Base-by-base conservation (phyloP, 1,140 invertebrate genomes). In the Chrysomallon squamiferum region DNA sequence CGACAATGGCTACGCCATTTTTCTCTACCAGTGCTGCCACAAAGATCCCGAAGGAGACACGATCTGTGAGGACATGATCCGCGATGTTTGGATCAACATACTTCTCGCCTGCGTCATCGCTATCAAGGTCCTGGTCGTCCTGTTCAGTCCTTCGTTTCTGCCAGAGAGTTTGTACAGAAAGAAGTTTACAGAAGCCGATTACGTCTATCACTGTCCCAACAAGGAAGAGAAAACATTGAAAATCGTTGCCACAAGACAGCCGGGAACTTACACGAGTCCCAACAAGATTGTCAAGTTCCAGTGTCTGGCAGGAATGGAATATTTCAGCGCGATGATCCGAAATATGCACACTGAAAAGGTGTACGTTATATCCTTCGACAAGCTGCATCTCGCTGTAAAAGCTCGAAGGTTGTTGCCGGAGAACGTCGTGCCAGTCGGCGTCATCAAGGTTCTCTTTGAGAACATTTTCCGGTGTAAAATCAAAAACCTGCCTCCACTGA, bases 1-100 rank as follows among this genome's bases (percentile, higher is more conserved):
- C 38, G 49, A 66, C 2, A 61, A 62, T 9, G 71, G 62, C 0
- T 29, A 63, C 4, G 78, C 76, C 7, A 30, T 57, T 11, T 76
- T 80, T 63, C 38, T 59, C 9, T 73, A 80, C 52, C 29, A 50
- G 11, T 80, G 78, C 63, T 80, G 76, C 47, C 68, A 68, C 15
- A 65, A 58, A 18, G 32, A 56, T 25, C 29, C 49, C 6, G 67
- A 74, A 15, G 70, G 66, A 0, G 47, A 64, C 0, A 43, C 72
- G 0, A 33, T 65, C 2, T 77, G 75, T 62, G 4, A 63, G 9
- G 71, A 75, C n/a, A 25, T 72, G 22, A 25, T 47, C 3, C 32
- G 60, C 13, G 78, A 80, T 22, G 22, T 50, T 1, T 78, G 71
- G 72, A 68, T 78, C 3, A 57, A 65, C 15, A 41, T 75, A 15